A percentile compares a stretch with the other conserved stretches of the same genome.
Evolutionary conservation across 2,113 vertebrate species (phyloP).

Genomic region (Vulpes lagopus): DNA sequence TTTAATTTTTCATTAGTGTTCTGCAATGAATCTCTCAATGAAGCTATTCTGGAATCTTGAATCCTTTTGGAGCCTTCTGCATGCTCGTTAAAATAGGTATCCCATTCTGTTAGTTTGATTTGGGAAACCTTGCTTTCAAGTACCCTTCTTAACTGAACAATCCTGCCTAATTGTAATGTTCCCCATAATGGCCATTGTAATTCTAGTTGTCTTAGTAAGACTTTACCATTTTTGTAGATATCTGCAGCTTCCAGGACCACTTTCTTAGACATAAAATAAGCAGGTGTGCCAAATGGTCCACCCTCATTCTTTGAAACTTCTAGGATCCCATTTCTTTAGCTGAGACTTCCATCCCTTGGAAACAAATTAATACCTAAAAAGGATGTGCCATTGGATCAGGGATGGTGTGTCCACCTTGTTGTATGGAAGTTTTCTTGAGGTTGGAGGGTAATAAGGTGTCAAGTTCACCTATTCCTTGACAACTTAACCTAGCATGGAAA

Average conservation of each 20-base stretch:
- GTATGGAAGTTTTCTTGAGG: not conserved
- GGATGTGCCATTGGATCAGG: not conserved
- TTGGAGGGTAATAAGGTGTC: not conserved
- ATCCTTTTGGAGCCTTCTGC: not conserved
- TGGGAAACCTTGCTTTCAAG: not conserved
- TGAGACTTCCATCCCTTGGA: not conserved
- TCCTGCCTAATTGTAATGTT: not conserved
- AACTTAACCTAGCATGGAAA: rapidly evolving
- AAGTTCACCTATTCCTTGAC: not conserved
- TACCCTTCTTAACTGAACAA: not conserved
- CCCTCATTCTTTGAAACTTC: not conserved
- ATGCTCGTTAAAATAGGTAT: not conserved
- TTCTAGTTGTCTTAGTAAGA: not conserved
- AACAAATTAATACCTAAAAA: not conserved
- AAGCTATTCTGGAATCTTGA: not conserved
- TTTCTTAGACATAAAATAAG: not conserved
- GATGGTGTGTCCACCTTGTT: not conserved
- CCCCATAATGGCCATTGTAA: not conserved
- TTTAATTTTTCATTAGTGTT: not conserved
- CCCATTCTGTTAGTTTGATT: not conserved
- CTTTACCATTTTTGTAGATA: not conserved
- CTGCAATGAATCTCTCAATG: not conserved
- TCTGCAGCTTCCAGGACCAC: not conserved
- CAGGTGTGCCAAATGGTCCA: not conserved
- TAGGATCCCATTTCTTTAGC: not conserved